phyloP scores from a whole-genome alignment of 2,797 vertebrate genomes.

The Lepidocolaptes lacrymiger region DNA sequence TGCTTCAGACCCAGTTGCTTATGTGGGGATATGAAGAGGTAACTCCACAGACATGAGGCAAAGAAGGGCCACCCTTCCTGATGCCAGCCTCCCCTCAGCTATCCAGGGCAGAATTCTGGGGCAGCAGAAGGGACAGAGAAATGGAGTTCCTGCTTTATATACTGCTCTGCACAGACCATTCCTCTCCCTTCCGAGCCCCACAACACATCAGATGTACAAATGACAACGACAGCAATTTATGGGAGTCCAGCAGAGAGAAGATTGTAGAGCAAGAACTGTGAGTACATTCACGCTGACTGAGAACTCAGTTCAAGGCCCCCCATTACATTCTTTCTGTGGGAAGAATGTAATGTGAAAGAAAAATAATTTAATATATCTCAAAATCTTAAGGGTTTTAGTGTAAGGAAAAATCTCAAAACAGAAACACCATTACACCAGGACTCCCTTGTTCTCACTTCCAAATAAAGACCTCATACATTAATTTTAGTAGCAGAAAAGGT shows the following conservation, averaged over 20 bases:
- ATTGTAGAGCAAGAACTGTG: neutral
- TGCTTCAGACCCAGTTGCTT: neutral
- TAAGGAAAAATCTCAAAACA: neutral
- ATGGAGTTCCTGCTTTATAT: neutral
- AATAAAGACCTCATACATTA: neutral
- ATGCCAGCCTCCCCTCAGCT: rapidly evolving
- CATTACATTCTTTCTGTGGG: neutral
- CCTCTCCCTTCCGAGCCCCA: neutral
- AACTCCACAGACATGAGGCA: neutral
- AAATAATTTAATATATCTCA: neutral
- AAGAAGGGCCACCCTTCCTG: neutral
- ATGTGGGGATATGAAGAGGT: rapidly evolving
- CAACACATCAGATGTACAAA: neutral
- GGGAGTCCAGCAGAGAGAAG: neutral
- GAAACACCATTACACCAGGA: neutral
- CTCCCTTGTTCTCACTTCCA: neutral
- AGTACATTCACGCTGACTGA: neutral
- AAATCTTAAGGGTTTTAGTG: neutral
- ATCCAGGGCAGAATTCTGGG: neutral
- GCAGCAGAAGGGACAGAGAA: neutral
- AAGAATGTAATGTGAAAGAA: neutral
- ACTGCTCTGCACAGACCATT: neutral
- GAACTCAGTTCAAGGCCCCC: neutral
- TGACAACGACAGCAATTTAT: neutral
- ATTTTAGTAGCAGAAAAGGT: neutral